Percentiles rank a stretch among this genome's conserved stretches.
These are phyloP conservation scores for Margarornis squamiger DNA, from an alignment of 2,797 vertebrate species.

Conservation along the genomic window DNA sequence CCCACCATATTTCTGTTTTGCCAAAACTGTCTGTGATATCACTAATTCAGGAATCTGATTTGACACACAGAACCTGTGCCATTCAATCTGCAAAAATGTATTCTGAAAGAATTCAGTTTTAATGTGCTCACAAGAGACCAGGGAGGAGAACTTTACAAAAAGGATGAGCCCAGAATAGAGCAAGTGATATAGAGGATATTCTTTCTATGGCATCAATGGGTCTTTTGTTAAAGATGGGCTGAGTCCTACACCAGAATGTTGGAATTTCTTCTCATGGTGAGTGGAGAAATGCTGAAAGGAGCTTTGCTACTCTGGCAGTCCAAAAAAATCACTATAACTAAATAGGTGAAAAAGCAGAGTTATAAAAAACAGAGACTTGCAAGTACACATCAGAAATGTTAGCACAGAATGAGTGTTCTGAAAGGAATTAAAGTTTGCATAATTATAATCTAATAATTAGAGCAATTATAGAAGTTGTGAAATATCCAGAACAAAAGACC, in stretches of 20 bases:
- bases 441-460: slow-evolving; percentile 29
- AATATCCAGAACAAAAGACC: not conserved
- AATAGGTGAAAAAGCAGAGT: not conserved
- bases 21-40: not conserved
- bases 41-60: not conserved
- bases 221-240: not conserved
- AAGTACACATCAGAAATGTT: not conserved
- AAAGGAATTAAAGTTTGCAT: not conserved
- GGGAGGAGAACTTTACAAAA: not conserved
- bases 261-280: not conserved
- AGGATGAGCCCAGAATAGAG: not conserved
- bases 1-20: not conserved
- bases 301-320: not conserved
- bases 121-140: not conserved
- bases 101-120: not conserved
- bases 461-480: slow-evolving; percentile 10
- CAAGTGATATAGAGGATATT: not conserved
- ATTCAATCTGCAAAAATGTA: not conserved
- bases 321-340: slow-evolving; percentile 31
- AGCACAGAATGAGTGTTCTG: not conserved
- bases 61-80: not conserved
- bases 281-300: not conserved
- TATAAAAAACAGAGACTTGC: not conserved
- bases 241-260: not conserved
- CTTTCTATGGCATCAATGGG: accelerated